Evolutionary conservation across 2,797 vertebrate genomes (phyloP).

Genomic region (Sebastolobus altivelis): DNA sequence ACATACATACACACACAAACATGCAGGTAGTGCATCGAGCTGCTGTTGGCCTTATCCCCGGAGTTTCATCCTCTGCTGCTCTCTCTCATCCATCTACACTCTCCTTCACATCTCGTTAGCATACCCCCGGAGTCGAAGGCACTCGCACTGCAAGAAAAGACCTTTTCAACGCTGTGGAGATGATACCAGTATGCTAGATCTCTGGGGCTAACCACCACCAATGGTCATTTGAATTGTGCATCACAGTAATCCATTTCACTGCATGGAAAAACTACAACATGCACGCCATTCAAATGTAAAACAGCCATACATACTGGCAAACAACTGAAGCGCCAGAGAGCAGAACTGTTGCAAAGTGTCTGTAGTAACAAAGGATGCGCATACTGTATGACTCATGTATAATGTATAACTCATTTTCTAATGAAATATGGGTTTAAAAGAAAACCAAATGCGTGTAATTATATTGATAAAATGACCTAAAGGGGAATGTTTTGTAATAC

Average conservation of each 20-base stretch:
- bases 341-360: background rate
- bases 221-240: slow-evolving; percentile 19
- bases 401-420: background rate
- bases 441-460: background rate
- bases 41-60: slow-evolving; percentile 47
- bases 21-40: slow-evolving; percentile 48
- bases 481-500: background rate
- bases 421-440: background rate
- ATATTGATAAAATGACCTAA: background rate
- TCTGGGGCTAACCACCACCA: slow-evolving; percentile 30
- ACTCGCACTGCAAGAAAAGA: slow-evolving; percentile 40
- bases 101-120: slow-evolving; percentile 64
- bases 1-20: slow-evolving; percentile 37
- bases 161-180: slow-evolving; percentile 42
- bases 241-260: slow-evolving; percentile 1
- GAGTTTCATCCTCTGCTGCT: slow-evolving; percentile 62
- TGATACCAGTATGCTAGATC: slow-evolving; percentile 34
- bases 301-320: background rate
- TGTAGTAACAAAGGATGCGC: background rate
- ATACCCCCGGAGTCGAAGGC: slow-evolving; percentile 51
- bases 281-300: slow-evolving; percentile 3
- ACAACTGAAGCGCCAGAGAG: background rate
- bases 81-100: slow-evolving; percentile 64
- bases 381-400: background rate
- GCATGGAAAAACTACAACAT: slow-evolving; percentile 6